Percentiles rank a stretch among this genome's conserved stretches.
Conservation (phyloP, 2,797 vertebrate genomes). For the Rhincodon typus region DNA sequence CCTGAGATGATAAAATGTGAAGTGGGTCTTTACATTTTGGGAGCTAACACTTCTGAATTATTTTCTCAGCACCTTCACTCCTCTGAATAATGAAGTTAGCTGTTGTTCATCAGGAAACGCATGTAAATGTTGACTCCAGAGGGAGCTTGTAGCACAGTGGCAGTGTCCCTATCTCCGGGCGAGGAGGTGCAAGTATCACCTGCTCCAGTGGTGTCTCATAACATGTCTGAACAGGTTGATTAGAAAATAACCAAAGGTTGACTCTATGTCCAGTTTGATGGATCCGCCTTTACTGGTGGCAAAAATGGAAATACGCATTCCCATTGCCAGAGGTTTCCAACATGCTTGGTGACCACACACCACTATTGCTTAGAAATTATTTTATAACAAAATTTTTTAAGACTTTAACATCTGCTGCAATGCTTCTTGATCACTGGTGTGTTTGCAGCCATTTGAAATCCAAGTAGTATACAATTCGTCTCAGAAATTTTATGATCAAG, state of each 20-base stretch:
- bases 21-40: background rate
- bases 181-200: too few relatives aligned
- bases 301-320: background rate
- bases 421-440: background rate
- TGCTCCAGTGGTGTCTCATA: too few relatives aligned
- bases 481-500: too few relatives aligned
- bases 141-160: too few relatives aligned
- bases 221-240: too few relatives aligned
- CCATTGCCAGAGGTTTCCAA: background rate
- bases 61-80: background rate
- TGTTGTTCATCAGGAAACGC: too few relatives aligned
- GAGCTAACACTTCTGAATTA: background rate
- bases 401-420: background rate
- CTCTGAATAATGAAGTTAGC: background rate
- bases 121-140: background rate
- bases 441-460: background rate
- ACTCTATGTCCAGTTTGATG: background rate
- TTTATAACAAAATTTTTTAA: background rate
- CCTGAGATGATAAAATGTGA: background rate
- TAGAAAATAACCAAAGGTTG: background rate
- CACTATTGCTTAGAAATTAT: background rate
- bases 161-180: too few relatives aligned
- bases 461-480: background rate
- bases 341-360: background rate
- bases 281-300: background rate